A percentile compares a stretch with the other conserved stretches of the same genome.
Conservation (phyloP, 2,888 invertebrate genomes). For the Agrotis exclamationis region DNA sequence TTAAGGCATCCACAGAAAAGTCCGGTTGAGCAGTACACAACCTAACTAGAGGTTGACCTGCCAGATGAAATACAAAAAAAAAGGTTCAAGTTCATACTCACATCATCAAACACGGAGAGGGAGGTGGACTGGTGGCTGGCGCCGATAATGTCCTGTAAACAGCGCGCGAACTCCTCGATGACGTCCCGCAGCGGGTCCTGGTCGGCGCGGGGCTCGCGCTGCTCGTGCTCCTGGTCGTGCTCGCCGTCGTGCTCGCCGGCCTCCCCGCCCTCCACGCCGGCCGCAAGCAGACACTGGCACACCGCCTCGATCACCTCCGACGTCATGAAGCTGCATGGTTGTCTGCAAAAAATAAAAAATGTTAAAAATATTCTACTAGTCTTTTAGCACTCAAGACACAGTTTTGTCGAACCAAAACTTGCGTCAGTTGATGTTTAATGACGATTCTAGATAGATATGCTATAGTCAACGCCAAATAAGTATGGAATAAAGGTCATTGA, state of each 20-base stretch:
- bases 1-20: too few relatives aligned
- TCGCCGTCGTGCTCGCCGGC: constrained; percentile 89
- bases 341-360: constrained; percentile 74
- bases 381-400: neutral
- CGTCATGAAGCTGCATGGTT: constrained; percentile 97
- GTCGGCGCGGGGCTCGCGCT: constrained; percentile 83
- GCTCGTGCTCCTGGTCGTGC: neutral
- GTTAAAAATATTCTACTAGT: neutral
- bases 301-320: constrained; percentile 99
- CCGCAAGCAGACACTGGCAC: constrained; percentile 98
- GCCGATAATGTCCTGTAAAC: constrained; percentile 97
- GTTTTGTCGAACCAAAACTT: too few relatives aligned
- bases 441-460: too few relatives aligned
- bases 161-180: constrained; percentile 98
- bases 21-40: too few relatives aligned
- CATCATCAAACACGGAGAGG: constrained; percentile 67
- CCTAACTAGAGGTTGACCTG: too few relatives aligned
- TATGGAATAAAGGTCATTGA: too few relatives aligned
- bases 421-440: too few relatives aligned
- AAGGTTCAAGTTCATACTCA: constrained; percentile 39
- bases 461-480: too few relatives aligned
- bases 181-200: constrained; percentile 93
- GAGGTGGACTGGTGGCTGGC: constrained; percentile 78
- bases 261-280: constrained; percentile 94
- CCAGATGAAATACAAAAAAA: too few relatives aligned